Conservation (phyloP, 2,797 vertebrate species). For the Sphenodon punctatus region DNA sequence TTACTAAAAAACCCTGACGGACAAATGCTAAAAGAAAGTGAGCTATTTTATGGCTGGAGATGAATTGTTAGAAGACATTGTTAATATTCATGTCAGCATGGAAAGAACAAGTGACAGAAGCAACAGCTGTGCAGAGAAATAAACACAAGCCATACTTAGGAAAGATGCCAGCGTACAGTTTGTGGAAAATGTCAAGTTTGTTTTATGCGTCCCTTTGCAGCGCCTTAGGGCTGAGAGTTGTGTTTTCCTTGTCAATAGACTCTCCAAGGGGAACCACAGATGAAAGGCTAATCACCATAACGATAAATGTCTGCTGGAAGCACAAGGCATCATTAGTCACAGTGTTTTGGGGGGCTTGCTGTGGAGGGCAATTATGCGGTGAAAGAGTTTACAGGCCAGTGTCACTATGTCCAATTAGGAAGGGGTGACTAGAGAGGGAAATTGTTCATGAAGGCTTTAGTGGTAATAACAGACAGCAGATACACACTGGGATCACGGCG, state of each 20-base stretch:
- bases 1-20: no score
- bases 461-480: background rate
- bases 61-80: slow-evolving; percentile 6
- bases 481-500: background rate
- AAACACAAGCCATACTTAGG: background rate
- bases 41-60: background rate
- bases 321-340: background rate
- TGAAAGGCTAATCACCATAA: background rate
- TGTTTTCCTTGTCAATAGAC: background rate
- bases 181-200: background rate
- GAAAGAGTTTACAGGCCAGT: background rate
- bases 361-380: background rate
- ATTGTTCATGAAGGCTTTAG: background rate
- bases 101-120: background rate
- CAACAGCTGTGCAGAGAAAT: background rate
- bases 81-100: no score
- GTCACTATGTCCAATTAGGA: background rate
- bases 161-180: background rate
- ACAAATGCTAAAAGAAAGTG: slow-evolving; percentile 12
- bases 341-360: background rate
- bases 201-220: background rate
- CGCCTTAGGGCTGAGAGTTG: background rate
- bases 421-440: background rate
- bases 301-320: background rate
- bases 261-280: background rate